Conservation (phyloP, 1,140 invertebrate genomes). For the Brachionus rubens region DNA sequence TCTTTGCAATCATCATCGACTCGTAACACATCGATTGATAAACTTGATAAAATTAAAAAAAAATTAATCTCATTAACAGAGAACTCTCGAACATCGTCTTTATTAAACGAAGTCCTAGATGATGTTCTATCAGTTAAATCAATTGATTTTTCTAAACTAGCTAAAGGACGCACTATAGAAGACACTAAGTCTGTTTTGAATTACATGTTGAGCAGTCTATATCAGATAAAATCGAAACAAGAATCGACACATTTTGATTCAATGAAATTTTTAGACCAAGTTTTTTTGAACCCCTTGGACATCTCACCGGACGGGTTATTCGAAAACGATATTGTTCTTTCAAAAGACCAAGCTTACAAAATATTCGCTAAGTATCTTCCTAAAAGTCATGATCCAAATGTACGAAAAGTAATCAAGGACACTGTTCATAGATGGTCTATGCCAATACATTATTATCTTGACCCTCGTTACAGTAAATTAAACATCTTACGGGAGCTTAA, state of each 20-base stretch:
- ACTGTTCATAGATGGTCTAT: neutral
- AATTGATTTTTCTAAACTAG: conserved; percentile 14
- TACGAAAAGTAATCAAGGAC: conserved; percentile 28
- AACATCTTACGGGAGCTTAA: too few relatives aligned
- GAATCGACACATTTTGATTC: neutral
- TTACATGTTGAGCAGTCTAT: conserved; percentile 5
- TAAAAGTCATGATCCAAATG: conserved; percentile 8
- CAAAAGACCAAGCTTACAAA: conserved; percentile 19
- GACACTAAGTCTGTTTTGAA: conserved; percentile 6
- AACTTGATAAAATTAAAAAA: conserved; percentile 24
- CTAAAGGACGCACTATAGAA: conserved; percentile 25
- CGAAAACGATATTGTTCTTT: conserved; percentile 32
- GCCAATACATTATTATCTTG: conserved; percentile 23
- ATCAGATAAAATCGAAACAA: conserved; percentile 14
- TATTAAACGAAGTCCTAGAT: conserved; percentile 24
- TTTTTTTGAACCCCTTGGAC: conserved; percentile 7
- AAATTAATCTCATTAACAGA: neutral
- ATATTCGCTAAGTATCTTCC: conserved; percentile 5
- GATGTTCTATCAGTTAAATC: neutral
- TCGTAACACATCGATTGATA: neutral
- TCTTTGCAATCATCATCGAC: neutral
- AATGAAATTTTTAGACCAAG: conserved; percentile 21
- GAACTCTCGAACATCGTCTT: neutral
- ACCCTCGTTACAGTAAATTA: conserved; percentile 10
- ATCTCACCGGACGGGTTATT: conserved; percentile 7